A percentile compares a stretch with the other conserved stretches of the same genome.
Evolutionary conservation across 1,140 invertebrate genomes (phyloP).

Genomic region (Drosophila neocordata): DNA sequence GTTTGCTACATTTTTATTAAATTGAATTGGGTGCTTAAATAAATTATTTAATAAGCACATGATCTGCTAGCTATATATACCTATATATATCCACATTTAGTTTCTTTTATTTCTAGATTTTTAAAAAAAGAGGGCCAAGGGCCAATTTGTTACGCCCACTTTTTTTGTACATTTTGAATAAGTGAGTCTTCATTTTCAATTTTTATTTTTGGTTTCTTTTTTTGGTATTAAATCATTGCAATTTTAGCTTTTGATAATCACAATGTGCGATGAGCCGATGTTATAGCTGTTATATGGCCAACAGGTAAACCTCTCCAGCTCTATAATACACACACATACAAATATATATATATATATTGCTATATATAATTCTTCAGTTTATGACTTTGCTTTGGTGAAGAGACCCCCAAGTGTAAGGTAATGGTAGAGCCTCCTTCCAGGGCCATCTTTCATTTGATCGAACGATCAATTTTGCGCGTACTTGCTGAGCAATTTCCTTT

Average conservation of each 20-base stretch:
- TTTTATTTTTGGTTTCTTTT: too few species aligned
- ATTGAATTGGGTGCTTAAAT: conserved; percentile 81
- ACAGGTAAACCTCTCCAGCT: conserved; percentile 24
- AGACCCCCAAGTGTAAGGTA: conserved; percentile 24
- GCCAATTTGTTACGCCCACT: conserved; percentile 62
- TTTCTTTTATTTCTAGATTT: conserved; percentile 25
- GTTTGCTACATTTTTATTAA: conserved; percentile 74
- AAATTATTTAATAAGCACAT: conserved; percentile 82
- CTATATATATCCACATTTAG: conserved; percentile 6
- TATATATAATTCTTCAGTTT: conserved; percentile 67
- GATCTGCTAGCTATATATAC: conserved; percentile 27
- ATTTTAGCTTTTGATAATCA: conserved; percentile 67
- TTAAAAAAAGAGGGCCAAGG: conserved; percentile 59
- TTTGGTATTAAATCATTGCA: conserved; percentile 73
- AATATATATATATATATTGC: conserved; percentile 9
- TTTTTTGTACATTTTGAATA: conserved; percentile 16
- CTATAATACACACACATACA: conserved; percentile 16
- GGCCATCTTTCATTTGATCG: conserved; percentile 66
- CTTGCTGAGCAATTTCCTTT: conserved; percentile 67
- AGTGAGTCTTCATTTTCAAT: conserved; percentile 78
- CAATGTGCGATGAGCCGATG: conserved; percentile 54
- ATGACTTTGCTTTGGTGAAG: conserved; percentile 46
- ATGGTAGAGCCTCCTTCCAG: conserved; percentile 18
- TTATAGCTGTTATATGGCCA: conserved; percentile 71
- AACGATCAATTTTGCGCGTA: conserved; percentile 71